Evolutionary conservation across 2,113 vertebrate species (phyloP), one percentile per base, ranked within the genome.

Genomic region (Asarcornis scutulata): DNA sequence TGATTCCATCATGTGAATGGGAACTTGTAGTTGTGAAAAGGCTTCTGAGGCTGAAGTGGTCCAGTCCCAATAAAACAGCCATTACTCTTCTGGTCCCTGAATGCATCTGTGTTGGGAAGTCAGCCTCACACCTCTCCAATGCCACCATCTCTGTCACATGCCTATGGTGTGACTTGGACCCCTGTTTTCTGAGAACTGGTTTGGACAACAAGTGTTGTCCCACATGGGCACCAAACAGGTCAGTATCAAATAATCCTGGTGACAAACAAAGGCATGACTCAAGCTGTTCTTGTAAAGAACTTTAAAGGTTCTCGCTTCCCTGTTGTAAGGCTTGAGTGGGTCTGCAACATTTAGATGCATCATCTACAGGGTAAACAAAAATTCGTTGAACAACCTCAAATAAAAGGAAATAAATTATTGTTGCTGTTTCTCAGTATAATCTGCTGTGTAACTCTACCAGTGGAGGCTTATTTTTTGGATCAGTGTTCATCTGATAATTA

Each of bases 321-420:
- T 52, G 3, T 4, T 82, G 38, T 44, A 75, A 67, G 21, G 2
- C 42, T 71, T 32, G 44, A 59, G 40, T 2, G 0, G 22, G 44
- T 79, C 64, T 89, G 31, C 0, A 0, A 6, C 26, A 6, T 42
- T 9, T 52, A 72, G 81, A 20, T 0, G 0, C 20, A 6, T 40
- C 20, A 11, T 10, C 17, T 29, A 29, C 64, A 27, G 26, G 75
- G 46, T 38, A 26, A 72, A 8, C 25, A 66, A 18, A 79, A 83
- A 20, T 50, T 80, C 56, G 12, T 77, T 58, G 36, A 69, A 79
- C 50, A 14, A 58, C 68, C 56, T 63, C 50, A 60, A 31, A 72
- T 83, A 38, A 2, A 42, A 62, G 62, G 36, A 81, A 81, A 56
- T 20, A 20, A 74, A 23, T n/a, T 2, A 32, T 63, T 63, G 9